Evolutionary conservation across 30 jellyfish, hydroid and myxozoan species (phyloP).

Genomic region (Clytia hemisphaerica): DNA sequence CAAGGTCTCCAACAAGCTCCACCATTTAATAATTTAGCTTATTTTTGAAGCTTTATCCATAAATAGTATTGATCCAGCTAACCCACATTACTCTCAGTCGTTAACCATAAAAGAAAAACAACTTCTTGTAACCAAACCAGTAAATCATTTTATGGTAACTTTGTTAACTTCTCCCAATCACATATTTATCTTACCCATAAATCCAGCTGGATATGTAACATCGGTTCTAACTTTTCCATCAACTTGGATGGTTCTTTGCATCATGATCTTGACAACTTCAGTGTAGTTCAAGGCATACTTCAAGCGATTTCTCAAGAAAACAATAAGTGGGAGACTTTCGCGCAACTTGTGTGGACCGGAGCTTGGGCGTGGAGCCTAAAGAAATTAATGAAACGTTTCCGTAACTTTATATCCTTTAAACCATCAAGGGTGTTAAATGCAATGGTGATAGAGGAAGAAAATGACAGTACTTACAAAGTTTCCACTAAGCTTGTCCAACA

Average conservation of each 20-base stretch:
- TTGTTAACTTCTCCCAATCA: too few relatives aligned
- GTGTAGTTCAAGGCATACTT: slow-evolving; percentile 85
- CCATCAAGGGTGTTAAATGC: too few relatives aligned
- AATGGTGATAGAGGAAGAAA: too few relatives aligned
- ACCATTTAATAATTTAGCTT: too few relatives aligned
- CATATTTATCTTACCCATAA: slow-evolving; percentile 79
- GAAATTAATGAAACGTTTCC: background rate
- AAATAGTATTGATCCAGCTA: background rate
- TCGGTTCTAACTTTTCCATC: slow-evolving; percentile 96
- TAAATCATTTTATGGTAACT: too few relatives aligned
- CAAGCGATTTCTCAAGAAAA: slow-evolving; percentile 80
- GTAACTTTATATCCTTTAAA: background rate
- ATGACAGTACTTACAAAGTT: slow-evolving; percentile 55
- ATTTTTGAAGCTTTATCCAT: too few relatives aligned
- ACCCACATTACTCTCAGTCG: background rate
- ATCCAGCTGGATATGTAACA: slow-evolving; percentile 89
- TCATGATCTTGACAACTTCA: slow-evolving; percentile 83
- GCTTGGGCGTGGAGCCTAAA: slow-evolving; percentile 98
- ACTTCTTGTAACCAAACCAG: too few relatives aligned
- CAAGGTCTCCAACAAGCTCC: too few relatives aligned
- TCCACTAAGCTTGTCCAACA: slow-evolving; percentile 98
- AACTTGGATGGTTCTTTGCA: slow-evolving; percentile 80
- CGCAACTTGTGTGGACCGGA: slow-evolving; percentile 96
- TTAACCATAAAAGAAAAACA: background rate
- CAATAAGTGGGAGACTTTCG: slow-evolving; percentile 88